phyloP scores from a whole-genome alignment of 2,797 vertebrate genomes.

The Petrocephalus schoutedeni region DNA sequence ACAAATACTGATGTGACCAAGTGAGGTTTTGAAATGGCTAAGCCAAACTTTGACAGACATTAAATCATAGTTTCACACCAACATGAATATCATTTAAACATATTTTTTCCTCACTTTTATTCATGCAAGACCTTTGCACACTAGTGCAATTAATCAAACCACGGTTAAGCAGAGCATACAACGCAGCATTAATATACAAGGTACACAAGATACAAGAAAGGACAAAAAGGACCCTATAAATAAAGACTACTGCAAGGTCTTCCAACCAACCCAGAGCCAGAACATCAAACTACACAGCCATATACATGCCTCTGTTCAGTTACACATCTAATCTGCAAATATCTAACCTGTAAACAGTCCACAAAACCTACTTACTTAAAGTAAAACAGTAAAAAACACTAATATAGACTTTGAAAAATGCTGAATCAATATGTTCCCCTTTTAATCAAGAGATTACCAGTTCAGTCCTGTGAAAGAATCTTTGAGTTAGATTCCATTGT shows the following conservation, averaged over 20 bases:
- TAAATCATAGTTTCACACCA: background rate
- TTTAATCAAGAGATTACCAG: background rate
- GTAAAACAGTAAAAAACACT: background rate
- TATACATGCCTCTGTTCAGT: background rate
- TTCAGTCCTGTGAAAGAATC: background rate
- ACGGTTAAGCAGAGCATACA: background rate
- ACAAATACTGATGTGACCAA: background rate
- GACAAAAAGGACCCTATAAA: background rate
- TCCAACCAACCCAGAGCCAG: background rate
- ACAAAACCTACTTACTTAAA: background rate
- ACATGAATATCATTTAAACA: background rate
- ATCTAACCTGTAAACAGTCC: background rate
- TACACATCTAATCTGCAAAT: background rate
- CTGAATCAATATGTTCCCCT: background rate
- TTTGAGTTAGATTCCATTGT: background rate
- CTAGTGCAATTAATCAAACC: background rate
- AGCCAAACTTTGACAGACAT: background rate
- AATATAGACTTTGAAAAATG: background rate
- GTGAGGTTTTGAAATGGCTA: background rate
- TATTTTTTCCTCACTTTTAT: background rate
- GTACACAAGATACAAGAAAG: background rate
- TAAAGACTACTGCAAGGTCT: background rate
- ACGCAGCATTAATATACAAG: background rate
- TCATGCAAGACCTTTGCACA: background rate
- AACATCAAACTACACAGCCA: background rate